A percentile compares a stretch with the other conserved stretches of the same genome.
Conservation (phyloP, 2,888 invertebrate genomes). For the Caenorhabditis macrosperma region DNA sequence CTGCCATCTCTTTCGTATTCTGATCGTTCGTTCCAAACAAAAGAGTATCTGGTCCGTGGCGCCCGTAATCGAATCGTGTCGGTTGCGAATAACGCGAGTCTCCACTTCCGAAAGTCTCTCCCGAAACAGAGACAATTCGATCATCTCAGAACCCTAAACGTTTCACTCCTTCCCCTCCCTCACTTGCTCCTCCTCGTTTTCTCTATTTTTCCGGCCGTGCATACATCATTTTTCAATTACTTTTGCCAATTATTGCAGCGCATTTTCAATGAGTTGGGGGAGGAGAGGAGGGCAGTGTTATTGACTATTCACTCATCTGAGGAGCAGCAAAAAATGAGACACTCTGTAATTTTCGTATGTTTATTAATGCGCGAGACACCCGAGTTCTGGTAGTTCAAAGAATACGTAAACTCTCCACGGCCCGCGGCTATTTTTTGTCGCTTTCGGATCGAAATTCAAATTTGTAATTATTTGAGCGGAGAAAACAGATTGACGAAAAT, state of each 20-base stretch:
- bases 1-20: no score
- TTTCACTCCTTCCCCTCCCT: conserved; percentile 2
- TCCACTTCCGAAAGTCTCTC: neutral
- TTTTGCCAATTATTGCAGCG: conserved; percentile 11
- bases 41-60: neutral
- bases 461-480: neutral
- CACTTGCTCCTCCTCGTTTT: conserved; percentile 1
- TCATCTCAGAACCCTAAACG: conserved; percentile 47
- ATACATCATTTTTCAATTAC: conserved; percentile 31
- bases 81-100: neutral
- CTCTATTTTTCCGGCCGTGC: neutral
- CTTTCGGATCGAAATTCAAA: neutral
- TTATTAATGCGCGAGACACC: conserved; percentile 17
- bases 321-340: neutral
- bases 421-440: conserved; percentile 5
- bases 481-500: neutral
- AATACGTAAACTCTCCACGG: conserved; percentile 10
- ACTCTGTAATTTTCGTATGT: conserved; percentile 28
- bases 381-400: neutral
- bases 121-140: conserved; percentile 34
- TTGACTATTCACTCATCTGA: neutral
- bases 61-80: conserved; percentile 4
- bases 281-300: conserved; percentile 3
- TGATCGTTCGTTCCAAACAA: neutral
- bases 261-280: conserved; percentile 15